Evolutionary conservation across 2,797 vertebrate species (phyloP).

Genomic region (Artibeus jamaicensis): DNA sequence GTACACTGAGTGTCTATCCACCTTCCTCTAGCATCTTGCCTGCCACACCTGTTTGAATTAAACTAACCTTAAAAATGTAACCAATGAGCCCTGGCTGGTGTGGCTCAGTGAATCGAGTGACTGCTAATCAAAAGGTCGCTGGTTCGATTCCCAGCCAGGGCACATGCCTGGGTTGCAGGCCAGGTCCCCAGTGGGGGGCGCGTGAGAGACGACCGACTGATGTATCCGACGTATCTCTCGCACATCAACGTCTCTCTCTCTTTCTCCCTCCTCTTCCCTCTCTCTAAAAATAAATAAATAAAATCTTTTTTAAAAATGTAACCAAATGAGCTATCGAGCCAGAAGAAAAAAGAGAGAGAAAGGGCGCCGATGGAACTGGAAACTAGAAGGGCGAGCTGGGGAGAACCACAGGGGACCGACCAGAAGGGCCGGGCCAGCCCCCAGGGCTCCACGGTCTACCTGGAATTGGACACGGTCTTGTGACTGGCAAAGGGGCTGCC

Average conservation of each 20-base stretch:
- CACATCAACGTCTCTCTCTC: no score
- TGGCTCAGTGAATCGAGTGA: no score
- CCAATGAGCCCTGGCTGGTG: neutral
- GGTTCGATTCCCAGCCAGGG: no score
- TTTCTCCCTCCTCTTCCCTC: no score
- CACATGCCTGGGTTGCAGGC: no score
- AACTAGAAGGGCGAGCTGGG: neutral
- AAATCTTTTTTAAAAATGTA: neutral
- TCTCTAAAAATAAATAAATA: no score
- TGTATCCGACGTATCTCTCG: no score
- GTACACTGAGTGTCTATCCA: neutral
- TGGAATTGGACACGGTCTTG: neutral
- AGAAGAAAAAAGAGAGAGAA: constrained; percentile 14
- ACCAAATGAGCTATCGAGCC: neutral
- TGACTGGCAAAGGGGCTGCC: neutral
- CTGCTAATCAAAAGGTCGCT: no score
- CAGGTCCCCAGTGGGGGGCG: no score
- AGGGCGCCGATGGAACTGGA: neutral
- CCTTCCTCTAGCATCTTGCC: neutral
- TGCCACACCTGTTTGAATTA: neutral
- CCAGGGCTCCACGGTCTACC: neutral
- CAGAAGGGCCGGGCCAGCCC: neutral
- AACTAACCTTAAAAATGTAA: constrained; percentile 8
- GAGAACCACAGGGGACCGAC: neutral
- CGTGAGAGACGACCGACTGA: no score